Base-by-base conservation (phyloP, 2,797 vertebrate species). In the Eidolon dupreanum region DNA sequence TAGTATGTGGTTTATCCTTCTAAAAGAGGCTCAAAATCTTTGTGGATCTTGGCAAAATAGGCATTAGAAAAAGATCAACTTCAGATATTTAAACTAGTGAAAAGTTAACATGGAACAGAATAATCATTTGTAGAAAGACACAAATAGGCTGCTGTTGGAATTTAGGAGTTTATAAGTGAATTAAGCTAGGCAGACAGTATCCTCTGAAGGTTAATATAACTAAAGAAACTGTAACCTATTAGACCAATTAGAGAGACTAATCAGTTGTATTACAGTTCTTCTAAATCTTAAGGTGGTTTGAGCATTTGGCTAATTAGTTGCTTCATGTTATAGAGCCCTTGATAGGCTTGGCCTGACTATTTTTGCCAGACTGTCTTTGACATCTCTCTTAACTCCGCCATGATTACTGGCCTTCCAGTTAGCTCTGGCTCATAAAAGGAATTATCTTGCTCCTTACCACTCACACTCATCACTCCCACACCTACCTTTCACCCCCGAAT, bases 141-240 rank as follows among this genome's bases (percentile, higher is more conserved):
- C 33, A 90, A 73, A 91, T 78, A 65, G 66, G 33, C 20, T 83
- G n/a, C 65, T 90, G 12, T 16, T 66, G 61, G 38, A 90, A 87
- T 88, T 92, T 92, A 93, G 74, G 57, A 68, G 73, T 57, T 93
- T 83, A n/a, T 22, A 91, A 66, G 46, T 78, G 36, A 90, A 90
- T 59, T 17, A 82, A 66, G 53, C 53, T 73, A 65, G 33, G 11
- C 59, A 84, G 41, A 24, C 79, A n/a, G 11, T 89, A 66, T 81
- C 31, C 61, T 89, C 16, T 26, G 55, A 95, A 87, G 19, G 57
- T 43, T 92, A 65, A 90, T 65, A 5, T 59, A 86, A 70, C 5
- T 89, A 83, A 93, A 84, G 74, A 74, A 78, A 70, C 24, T 92
- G 46, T 59, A 70, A 59, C 38, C 13, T 78, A 31, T 71, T 59